Conservation (phyloP, 2,113 vertebrate genomes). For the Chascanopsetta lugubris region DNA sequence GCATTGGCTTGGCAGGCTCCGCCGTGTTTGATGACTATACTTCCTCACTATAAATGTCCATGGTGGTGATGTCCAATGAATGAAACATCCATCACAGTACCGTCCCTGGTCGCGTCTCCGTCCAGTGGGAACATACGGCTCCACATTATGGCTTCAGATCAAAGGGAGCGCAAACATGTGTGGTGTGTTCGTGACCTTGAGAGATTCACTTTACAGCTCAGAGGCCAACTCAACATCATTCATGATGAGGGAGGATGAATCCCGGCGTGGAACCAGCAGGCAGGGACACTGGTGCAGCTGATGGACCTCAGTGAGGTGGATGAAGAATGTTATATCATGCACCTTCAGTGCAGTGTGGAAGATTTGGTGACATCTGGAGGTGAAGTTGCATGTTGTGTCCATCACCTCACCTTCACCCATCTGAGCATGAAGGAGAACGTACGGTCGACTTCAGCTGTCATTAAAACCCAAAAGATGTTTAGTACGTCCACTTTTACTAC, state of each 20-base stretch:
- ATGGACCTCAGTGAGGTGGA: neutral
- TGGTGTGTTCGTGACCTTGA: slow-evolving; percentile 68
- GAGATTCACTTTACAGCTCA: slow-evolving; percentile 55
- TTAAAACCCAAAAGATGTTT: no score
- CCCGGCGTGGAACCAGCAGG: slow-evolving; percentile 34
- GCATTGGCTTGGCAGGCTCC: slow-evolving; percentile 21
- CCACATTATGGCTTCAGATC: no score
- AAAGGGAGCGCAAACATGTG: no score
- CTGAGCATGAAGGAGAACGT: no score
- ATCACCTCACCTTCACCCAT: no score
- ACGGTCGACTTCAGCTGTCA: no score
- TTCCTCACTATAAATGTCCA: slow-evolving; percentile 7
- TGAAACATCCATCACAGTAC: slow-evolving; percentile 12
- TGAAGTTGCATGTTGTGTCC: no score
- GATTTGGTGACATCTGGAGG: no score
- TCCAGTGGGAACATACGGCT: slow-evolving; percentile 12
- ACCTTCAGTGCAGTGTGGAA: no score
- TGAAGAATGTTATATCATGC: no score
- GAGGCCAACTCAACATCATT: slow-evolving; percentile 51
- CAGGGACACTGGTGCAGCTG: slow-evolving; percentile 13
- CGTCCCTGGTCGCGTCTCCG: neutral
- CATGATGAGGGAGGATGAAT: slow-evolving; percentile 37
- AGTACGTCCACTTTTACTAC: no score
- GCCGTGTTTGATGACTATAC: slow-evolving; percentile 7
- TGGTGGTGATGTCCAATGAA: slow-evolving; percentile 20